phyloP scores from a whole-genome alignment of 2,888 invertebrate genomes.

The Drosophila peninsularis region DNA sequence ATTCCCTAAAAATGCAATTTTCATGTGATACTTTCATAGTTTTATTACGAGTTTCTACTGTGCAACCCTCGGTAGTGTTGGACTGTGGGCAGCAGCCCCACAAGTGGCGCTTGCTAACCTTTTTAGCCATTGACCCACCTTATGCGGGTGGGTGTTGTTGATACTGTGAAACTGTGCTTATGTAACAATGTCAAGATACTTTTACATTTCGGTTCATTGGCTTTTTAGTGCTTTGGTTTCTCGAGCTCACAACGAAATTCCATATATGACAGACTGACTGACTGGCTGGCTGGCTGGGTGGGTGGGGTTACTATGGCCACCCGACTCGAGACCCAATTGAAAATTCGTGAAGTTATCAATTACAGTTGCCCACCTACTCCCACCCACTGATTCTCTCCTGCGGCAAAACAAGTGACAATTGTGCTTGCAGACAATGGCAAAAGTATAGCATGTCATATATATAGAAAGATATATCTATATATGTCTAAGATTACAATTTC shows the following conservation, averaged over 20 bases:
- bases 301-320: slow-evolving; percentile 40
- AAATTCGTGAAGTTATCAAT: slow-evolving; percentile 70
- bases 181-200: slow-evolving; percentile 61
- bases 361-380: slow-evolving; percentile 35
- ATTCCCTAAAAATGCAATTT: background rate
- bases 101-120: slow-evolving; percentile 44
- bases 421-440: background rate
- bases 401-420: slow-evolving; percentile 66
- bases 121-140: slow-evolving; percentile 19
- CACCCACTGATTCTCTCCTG: slow-evolving; percentile 22
- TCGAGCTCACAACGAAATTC: background rate
- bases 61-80: background rate
- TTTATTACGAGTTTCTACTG: background rate
- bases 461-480: background rate
- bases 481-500: background rate
- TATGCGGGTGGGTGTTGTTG: slow-evolving; percentile 37
- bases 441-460: background rate
- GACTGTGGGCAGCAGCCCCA: slow-evolving; percentile 48
- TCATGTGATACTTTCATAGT: background rate
- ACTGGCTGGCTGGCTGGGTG: background rate
- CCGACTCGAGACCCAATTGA: slow-evolving; percentile 21
- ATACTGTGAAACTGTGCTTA: slow-evolving; percentile 44
- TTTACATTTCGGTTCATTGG: slow-evolving; percentile 54
- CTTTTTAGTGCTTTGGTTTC: slow-evolving; percentile 34
- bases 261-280: slow-evolving; percentile 23